Conservation (phyloP, 30 jellyfish, hydroid and myxozoan genomes). For the Morbakka virulenta region DNA sequence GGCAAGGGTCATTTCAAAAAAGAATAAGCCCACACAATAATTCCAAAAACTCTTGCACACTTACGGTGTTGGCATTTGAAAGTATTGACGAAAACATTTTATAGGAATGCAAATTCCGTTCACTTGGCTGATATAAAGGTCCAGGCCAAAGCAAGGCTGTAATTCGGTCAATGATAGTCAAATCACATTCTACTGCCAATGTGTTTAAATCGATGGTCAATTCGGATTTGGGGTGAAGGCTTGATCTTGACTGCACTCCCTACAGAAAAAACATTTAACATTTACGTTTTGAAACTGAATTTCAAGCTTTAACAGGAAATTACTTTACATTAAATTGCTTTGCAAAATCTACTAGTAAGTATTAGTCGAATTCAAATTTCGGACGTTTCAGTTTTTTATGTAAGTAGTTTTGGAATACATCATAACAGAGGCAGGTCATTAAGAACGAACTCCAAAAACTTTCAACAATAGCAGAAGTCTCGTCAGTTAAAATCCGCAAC, state of each 20-base stretch:
- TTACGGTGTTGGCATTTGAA: slow-evolving; percentile 52
- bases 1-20: too few relatives aligned
- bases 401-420: too few relatives aligned
- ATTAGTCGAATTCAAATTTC: too few relatives aligned
- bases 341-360: neutral
- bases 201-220: slow-evolving; percentile 51
- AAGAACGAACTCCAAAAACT: too few relatives aligned
- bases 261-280: neutral
- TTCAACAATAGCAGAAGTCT: too few relatives aligned
- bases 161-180: slow-evolving; percentile 82
- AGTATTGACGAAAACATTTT: slow-evolving; percentile 72
- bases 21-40: too few relatives aligned
- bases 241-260: slow-evolving; percentile 92
- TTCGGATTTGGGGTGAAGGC: slow-evolving; percentile 68
- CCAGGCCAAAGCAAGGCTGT: slow-evolving; percentile 73
- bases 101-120: neutral
- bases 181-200: slow-evolving; percentile 68
- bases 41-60: too few relatives aligned
- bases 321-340: neutral
- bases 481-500: too few relatives aligned
- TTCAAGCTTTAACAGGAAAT: neutral
- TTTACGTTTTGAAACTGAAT: too few relatives aligned
- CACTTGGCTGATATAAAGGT: slow-evolving; percentile 42
- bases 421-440: too few relatives aligned
- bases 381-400: too few relatives aligned